Percentiles rank a stretch among this genome's conserved stretches.
Conservation (phyloP, 2,113 vertebrate species). For the Pollachius pollachius region DNA sequence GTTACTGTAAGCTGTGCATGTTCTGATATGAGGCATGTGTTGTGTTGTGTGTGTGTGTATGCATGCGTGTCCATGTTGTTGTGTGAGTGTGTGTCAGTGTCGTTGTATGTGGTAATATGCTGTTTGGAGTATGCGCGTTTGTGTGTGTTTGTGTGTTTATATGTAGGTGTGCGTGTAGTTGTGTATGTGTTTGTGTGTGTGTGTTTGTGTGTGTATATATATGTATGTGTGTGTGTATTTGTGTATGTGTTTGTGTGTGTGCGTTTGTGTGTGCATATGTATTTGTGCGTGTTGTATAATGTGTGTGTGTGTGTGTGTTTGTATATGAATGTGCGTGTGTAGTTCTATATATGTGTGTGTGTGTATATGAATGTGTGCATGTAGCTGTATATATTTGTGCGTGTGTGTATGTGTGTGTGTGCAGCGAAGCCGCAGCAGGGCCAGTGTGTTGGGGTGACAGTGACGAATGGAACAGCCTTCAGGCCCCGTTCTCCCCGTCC, state of each 20-base stretch:
- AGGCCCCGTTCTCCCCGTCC: constrained; percentile 33
- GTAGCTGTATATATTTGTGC: neutral
- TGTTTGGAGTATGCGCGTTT: neutral
- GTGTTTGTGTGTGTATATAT: neutral
- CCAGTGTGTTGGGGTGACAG: constrained; percentile 43
- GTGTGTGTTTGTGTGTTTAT: neutral
- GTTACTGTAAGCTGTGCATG: too few relatives aligned
- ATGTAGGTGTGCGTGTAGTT: neutral
- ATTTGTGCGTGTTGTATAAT: constrained; percentile 19
- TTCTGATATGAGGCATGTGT: neutral
- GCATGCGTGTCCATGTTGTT: neutral
- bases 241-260: too few relatives aligned
- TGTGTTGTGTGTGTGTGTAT: neutral
- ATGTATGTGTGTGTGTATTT: neutral
- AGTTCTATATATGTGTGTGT: neutral
- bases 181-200: too few relatives aligned
- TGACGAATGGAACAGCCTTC: constrained; percentile 51
- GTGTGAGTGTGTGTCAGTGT: neutral
- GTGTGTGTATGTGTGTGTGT: neutral
- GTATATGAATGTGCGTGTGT: neutral
- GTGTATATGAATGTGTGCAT: constrained; percentile 43
- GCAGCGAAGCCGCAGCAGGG: neutral
- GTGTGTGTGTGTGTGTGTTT: neutral
- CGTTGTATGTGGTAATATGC: neutral
- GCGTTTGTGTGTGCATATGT: constrained; percentile 32